Percentiles rank a stretch among this genome's conserved stretches.
Evolutionary conservation across 2,888 invertebrate genomes (phyloP).

Genomic region (Sialis lutaria): DNA sequence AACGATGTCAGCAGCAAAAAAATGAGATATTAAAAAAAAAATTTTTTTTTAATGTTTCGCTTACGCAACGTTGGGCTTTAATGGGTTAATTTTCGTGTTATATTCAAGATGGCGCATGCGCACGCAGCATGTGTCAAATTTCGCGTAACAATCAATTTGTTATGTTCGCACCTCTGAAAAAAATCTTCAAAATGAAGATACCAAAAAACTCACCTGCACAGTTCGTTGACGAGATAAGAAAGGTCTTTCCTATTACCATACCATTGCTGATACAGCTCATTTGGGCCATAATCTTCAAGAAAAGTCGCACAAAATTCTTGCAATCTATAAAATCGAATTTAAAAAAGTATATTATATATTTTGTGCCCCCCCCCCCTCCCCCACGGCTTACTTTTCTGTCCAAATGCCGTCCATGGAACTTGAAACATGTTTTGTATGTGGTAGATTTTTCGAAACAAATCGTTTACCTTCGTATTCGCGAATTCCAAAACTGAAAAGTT

Average conservation of each 20-base stretch:
- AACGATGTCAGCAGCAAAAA: too few relatives aligned
- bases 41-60: too few relatives aligned
- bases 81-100: too few relatives aligned
- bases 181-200: too few relatives aligned
- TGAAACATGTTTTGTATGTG: conserved; percentile 9
- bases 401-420: conserved; percentile 10
- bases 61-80: too few relatives aligned
- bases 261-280: conserved; percentile 6
- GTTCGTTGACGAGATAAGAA: background rate
- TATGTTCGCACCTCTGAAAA: too few relatives aligned
- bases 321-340: conserved; percentile 8
- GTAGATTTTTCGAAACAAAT: conserved; percentile 8
- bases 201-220: background rate
- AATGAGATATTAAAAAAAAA: too few relatives aligned
- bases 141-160: too few relatives aligned
- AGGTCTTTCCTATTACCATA: background rate
- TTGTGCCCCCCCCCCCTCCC: too few relatives aligned
- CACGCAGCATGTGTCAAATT: too few relatives aligned
- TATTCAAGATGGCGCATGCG: too few relatives aligned
- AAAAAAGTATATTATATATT: too few relatives aligned
- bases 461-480: conserved; percentile 8
- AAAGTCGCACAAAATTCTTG: conserved; percentile 10
- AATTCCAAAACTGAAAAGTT: conserved; percentile 10
- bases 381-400: conserved; percentile 13
- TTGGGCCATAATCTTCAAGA: conserved; percentile 4